These are phyloP conservation scores for Copidosoma aretas DNA, from an alignment of 2,888 invertebrate genomes.

Conservation along the genomic window DNA sequence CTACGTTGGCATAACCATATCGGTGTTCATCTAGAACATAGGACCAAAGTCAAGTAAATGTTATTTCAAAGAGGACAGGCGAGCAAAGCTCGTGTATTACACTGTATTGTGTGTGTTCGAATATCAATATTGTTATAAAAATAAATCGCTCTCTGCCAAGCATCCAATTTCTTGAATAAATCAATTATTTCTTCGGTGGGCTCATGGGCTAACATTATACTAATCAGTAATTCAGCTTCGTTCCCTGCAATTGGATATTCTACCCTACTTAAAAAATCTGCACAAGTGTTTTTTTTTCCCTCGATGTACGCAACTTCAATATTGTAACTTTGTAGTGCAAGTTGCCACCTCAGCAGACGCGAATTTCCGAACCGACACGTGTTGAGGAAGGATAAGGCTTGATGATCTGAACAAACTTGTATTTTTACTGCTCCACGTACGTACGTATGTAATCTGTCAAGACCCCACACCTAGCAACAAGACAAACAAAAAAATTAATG, in stretches of 20 bases:
- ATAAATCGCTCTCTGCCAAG: no score
- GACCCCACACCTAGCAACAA: conserved; percentile 44
- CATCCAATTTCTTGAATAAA: background rate
- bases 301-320: conserved; percentile 41
- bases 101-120: no score
- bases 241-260: no score
- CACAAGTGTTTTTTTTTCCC: conserved; percentile 45
- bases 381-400: conserved; percentile 45
- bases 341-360: conserved; percentile 47
- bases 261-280: conserved; percentile 46
- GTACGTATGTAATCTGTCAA: conserved; percentile 47
- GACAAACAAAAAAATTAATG: no score
- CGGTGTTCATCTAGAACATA: no score
- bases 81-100: no score
- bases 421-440: conserved; percentile 40
- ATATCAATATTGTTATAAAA: no score
- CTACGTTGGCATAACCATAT: no score
- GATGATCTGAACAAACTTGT: conserved; percentile 47
- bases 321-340: conserved; percentile 46
- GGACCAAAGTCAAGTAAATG: no score
- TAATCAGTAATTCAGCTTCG: background rate
- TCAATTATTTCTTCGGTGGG: background rate
- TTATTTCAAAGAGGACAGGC: no score
- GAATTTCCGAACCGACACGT: conserved; percentile 45
- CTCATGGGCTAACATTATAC: background rate